These are phyloP conservation scores for Chalcosyrphus nemorum DNA, from an alignment of 2,888 invertebrate genomes.

Conservation along the genomic window DNA sequence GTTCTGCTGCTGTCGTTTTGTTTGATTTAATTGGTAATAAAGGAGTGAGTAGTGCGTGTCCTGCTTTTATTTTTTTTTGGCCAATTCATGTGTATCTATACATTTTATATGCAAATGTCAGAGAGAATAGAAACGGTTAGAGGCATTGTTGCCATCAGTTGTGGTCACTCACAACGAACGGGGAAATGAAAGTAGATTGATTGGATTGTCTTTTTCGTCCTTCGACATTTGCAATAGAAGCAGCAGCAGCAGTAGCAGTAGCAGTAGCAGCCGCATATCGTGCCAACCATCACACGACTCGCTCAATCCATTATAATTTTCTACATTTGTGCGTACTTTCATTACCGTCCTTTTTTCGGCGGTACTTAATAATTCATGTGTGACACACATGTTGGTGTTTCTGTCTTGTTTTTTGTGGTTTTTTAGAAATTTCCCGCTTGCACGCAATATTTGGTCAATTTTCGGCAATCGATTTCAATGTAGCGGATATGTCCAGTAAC, in stretches of 20 bases:
- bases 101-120: slow-evolving; percentile 59
- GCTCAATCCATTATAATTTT: slow-evolving; percentile 57
- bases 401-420: slow-evolving; percentile 41
- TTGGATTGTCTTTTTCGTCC: slow-evolving; percentile 55
- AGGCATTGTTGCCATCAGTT: slow-evolving; percentile 19
- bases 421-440: slow-evolving; percentile 56
- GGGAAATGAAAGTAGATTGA: slow-evolving; percentile 30
- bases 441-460: slow-evolving; percentile 72
- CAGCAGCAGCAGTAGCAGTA: too few species aligned
- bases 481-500: slow-evolving; percentile 43
- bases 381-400: slow-evolving; percentile 75
- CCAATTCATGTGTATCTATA: slow-evolving; percentile 25
- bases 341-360: slow-evolving; percentile 46
- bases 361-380: slow-evolving; percentile 74
- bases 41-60: slow-evolving; percentile 49
- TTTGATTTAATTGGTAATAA: slow-evolving; percentile 55
- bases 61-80: slow-evolving; percentile 33
- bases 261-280: slow-evolving; percentile 51
- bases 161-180: slow-evolving; percentile 28
- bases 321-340: slow-evolving; percentile 54
- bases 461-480: slow-evolving; percentile 72
- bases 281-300: slow-evolving; percentile 59
- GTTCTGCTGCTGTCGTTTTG: slow-evolving; percentile 23
- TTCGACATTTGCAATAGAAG: slow-evolving; percentile 65
- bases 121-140: slow-evolving; percentile 12